Evolutionary conservation across 2,797 vertebrate genomes (phyloP).

Genomic region (Gastrophryne carolinensis): DNA sequence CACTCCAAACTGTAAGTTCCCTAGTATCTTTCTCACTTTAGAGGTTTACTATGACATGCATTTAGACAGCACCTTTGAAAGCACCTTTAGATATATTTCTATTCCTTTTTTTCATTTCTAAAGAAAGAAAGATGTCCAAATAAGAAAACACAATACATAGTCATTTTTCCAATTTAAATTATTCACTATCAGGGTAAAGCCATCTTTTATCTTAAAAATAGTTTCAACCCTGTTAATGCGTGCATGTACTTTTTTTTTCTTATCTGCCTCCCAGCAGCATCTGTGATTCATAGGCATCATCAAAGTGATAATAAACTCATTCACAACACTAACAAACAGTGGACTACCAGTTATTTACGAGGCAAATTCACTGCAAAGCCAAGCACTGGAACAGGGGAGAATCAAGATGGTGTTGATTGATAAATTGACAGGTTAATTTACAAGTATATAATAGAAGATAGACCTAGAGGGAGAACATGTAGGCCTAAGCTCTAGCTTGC

Average conservation of each 20-base stretch:
- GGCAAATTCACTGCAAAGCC: slow-evolving; percentile 81
- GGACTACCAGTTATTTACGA: slow-evolving; percentile 92
- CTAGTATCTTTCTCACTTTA: not conserved
- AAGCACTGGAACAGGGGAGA: slow-evolving; percentile 81
- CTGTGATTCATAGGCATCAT: slow-evolving; percentile 99
- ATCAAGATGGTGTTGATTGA: slow-evolving; percentile 99
- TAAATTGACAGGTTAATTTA: slow-evolving; percentile 99
- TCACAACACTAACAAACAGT: slow-evolving; percentile 93
- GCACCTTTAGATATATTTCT: too few relatives aligned
- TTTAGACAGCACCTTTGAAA: too few relatives aligned
- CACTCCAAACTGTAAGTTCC: too few relatives aligned
- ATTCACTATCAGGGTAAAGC: slow-evolving; percentile 68
- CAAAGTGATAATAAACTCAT: slow-evolving; percentile 99
- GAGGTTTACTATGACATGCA: slow-evolving; percentile 4
- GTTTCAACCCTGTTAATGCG: slow-evolving; percentile 75
- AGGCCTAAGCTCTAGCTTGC: slow-evolving; percentile 81
- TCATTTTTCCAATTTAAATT: slow-evolving; percentile 64
- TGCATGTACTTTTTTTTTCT: slow-evolving; percentile 76
- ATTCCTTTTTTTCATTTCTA: slow-evolving; percentile 46
- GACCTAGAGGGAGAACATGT: slow-evolving; percentile 79
- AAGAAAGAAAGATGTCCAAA: slow-evolving; percentile 45
- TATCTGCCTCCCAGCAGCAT: slow-evolving; percentile 91
- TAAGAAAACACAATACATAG: slow-evolving; percentile 55
- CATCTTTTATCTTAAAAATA: slow-evolving; percentile 79
- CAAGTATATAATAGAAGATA: slow-evolving; percentile 95